Evolutionary conservation across 2,113 vertebrate species (phyloP).

Genomic region (Condylura cristata): DNA sequence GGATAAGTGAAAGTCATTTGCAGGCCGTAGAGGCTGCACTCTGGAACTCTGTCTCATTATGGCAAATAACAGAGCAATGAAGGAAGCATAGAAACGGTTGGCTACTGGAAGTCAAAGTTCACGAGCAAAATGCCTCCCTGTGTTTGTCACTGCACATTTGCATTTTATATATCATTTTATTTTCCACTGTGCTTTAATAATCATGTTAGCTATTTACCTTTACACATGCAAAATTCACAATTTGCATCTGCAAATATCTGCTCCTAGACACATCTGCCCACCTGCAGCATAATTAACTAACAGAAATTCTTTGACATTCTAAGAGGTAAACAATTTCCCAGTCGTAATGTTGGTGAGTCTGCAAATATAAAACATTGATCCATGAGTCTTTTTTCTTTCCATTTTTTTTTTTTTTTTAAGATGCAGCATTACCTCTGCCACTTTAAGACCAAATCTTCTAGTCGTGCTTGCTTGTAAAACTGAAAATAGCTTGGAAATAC

Average conservation of each 20-base stretch:
- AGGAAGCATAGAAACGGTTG: not conserved
- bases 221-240: conserved; percentile 71
- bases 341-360: conserved; percentile 32
- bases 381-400: not conserved
- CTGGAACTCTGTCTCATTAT: conserved; percentile 61
- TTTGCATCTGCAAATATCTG: conserved; percentile 80
- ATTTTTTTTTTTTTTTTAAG: not conserved
- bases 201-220: conserved; percentile 78
- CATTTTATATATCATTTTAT: conserved; percentile 73
- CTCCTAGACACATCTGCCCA: conserved; percentile 61
- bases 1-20: conserved; percentile 43
- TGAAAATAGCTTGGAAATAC: not conserved
- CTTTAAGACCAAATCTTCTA: not conserved
- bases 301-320: conserved; percentile 78
- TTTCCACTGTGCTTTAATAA: conserved; percentile 70
- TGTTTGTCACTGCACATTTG: conserved; percentile 60
- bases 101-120: conserved; percentile 52
- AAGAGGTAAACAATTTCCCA: conserved; percentile 65
- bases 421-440: not conserved
- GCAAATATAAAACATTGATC: conserved; percentile 71
- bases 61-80: conserved; percentile 68
- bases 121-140: conserved; percentile 19
- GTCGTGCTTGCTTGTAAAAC: not conserved
- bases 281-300: conserved; percentile 78
- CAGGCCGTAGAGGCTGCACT: conserved; percentile 39